Evolutionary conservation across 23 tunicate genomes (phyloP).

Genomic region (Botrylloides violaceus): DNA sequence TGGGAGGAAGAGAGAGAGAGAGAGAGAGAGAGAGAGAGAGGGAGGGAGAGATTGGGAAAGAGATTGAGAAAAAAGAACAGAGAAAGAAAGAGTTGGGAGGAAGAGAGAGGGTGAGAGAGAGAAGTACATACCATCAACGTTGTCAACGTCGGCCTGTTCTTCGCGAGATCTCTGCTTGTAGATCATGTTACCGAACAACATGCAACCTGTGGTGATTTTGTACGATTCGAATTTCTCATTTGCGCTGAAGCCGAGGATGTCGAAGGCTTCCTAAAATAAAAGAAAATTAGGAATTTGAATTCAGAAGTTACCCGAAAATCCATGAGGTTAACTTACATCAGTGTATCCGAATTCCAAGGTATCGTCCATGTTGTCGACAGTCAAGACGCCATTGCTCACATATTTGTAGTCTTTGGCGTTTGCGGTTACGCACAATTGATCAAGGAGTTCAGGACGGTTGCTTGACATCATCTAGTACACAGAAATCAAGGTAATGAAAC

Average conservation of each 20-base stretch:
- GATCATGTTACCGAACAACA: constrained; percentile 75
- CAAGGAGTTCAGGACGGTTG: constrained; percentile 33
- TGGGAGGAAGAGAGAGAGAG: no score
- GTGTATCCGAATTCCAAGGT: constrained; percentile 70
- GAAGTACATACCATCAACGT: constrained; percentile 54
- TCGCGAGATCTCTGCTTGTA: constrained; percentile 96
- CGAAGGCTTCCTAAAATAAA: constrained; percentile 72
- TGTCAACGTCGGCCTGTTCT: constrained; percentile 93
- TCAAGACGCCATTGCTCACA: constrained; percentile 78
- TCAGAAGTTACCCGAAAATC: no score
- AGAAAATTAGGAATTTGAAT: background rate
- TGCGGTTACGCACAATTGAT: constrained; percentile 43
- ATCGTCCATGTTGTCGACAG: constrained; percentile 90
- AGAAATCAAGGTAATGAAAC: background rate
- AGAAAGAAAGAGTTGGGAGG: no score
- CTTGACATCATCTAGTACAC: constrained; percentile 76
- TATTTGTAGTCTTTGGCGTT: constrained; percentile 76
- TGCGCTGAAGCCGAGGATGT: constrained; percentile 65
- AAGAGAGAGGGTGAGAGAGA: no score
- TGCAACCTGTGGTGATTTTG: constrained; percentile 58
- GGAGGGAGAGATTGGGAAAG: no score
- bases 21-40: no score
- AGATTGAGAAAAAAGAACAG: no score
- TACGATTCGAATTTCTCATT: constrained; percentile 58
- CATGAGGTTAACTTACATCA: constrained; percentile 59